Percentiles rank a stretch among this genome's conserved stretches.
Conservation (phyloP, 2,113 vertebrate genomes). For the Pteronura brasiliensis region DNA sequence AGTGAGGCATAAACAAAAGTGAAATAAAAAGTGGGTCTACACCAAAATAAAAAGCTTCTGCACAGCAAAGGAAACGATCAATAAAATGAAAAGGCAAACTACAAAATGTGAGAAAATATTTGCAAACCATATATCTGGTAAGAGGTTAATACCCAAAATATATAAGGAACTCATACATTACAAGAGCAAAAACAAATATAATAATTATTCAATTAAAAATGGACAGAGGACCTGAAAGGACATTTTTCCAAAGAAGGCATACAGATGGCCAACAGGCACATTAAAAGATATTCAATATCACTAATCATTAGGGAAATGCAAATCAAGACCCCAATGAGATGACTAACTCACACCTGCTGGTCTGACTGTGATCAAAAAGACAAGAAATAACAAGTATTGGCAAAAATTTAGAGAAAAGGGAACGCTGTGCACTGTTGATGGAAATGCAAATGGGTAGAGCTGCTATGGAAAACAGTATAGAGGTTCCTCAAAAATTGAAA, state of each 20-base stretch:
- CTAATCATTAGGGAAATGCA: background rate
- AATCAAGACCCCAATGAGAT: background rate
- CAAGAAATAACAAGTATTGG: background rate
- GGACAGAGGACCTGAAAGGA: background rate
- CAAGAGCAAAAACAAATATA: background rate
- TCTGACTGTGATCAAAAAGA: background rate
- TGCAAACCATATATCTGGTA: background rate
- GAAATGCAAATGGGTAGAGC: background rate
- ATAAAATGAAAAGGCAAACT: background rate
- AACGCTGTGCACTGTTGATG: background rate
- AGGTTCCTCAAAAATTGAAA: background rate
- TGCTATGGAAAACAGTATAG: background rate
- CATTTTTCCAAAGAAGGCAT: background rate
- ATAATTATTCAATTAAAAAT: background rate
- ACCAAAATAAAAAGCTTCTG: background rate
- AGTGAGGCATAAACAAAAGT: background rate
- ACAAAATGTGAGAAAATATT: background rate
- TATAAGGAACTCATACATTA: background rate
- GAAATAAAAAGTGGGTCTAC: background rate
- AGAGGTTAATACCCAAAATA: background rate
- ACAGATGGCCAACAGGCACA: background rate
- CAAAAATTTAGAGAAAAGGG: background rate
- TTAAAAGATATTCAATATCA: background rate
- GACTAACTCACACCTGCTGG: background rate
- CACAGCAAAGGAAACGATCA: background rate